A percentile compares a stretch with the other conserved stretches of the same genome.
Evolutionary conservation across 2,888 invertebrate genomes (phyloP).

Genomic region (Cyaniris semiargus): DNA sequence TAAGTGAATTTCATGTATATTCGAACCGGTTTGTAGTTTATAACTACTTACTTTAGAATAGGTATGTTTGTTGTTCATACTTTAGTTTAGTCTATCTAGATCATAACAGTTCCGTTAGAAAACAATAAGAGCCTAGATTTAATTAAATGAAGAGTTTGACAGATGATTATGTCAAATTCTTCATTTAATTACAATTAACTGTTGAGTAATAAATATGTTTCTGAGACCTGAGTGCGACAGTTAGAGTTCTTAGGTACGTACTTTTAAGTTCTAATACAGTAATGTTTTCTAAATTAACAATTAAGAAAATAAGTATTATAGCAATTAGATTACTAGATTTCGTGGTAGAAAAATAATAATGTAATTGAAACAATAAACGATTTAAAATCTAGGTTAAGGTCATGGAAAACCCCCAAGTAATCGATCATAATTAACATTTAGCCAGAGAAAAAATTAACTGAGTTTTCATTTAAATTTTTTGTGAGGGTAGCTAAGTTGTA

Average conservation of each 20-base stretch:
- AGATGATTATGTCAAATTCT: no score
- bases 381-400: constrained; percentile 26
- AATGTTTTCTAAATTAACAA: background rate
- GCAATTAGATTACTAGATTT: constrained; percentile 11
- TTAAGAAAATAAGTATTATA: background rate
- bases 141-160: no score
- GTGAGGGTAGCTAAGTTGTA: background rate
- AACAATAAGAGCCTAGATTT: background rate
- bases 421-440: constrained; percentile 3
- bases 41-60: background rate
- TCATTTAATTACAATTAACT: no score
- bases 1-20: constrained; percentile 7
- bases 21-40: background rate
- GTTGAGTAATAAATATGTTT: no score
- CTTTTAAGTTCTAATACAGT: background rate
- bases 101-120: background rate
- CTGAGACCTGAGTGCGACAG: no score
- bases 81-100: background rate
- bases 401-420: constrained; percentile 26
- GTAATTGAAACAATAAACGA: background rate
- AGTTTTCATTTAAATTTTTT: constrained; percentile 15
- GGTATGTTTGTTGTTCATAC: background rate
- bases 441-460: background rate
- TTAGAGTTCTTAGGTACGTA: no score
- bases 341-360: background rate